Base-by-base conservation (phyloP, 2,888 invertebrate genomes). In the Lasioglossum leucozonium region DNA sequence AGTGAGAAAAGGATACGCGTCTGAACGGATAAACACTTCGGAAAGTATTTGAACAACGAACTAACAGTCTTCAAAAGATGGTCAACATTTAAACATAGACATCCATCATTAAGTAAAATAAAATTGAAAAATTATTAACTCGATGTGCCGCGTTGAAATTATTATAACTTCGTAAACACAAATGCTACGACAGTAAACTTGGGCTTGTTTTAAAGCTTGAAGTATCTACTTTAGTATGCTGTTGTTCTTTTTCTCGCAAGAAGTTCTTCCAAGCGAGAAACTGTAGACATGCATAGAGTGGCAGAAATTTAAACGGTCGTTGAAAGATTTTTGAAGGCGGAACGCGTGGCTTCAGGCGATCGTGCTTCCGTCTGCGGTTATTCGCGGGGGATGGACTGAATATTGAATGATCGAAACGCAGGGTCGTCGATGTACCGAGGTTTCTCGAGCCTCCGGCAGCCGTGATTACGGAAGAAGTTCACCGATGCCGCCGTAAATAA, bases 401-500 rank as follows among this genome's bases (percentile, higher is more conserved):
- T 65, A 65, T 34, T 65, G 34, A 34, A 65, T 65, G 34, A 51
- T 65, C 65, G 30, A 65, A 34, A 30, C 4, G 34, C 62, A 26
- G 34, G 30, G 22, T 1, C 37, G 22, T 67, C 37, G 4, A 40
- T 22, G 37, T 37, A 22, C 30, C 34, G 30, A 18, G 16, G 30
- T 67, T 67, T 18, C 37, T 37, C 40, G 67, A 34, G 34, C 8
- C 34, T 22, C 4, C 34, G 34, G 22, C 13, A 30, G 18, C 26
- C 5, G 44, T 13, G 67, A 76, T 84, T 67, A 22, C 13, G 34
- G 42, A 51, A 16, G 74, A 65, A 75, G 72, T 72, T 85, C 72
- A 76, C 81, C 75, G 84, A 85, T 76, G 78, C 58, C 72, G 65
- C 10, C 62, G 69, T 85, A 86, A 81, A 85, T 81, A 86, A 73